Base-by-base conservation (phyloP, 1,140 invertebrate genomes). In the Drosophila chauvacae region DNA sequence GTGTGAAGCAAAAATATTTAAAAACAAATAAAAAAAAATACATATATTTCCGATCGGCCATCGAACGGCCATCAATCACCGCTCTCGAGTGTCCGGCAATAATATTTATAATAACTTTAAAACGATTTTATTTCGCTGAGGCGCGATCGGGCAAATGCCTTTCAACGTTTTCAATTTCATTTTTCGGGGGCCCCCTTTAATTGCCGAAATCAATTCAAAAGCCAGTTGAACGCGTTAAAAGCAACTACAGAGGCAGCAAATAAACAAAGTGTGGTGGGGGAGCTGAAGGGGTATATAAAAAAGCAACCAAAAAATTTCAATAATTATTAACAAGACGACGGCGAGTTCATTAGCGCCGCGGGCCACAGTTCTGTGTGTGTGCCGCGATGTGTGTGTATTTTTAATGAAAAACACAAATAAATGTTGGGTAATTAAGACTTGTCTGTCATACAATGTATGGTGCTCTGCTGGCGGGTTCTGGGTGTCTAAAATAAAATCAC, bases 141-240 rank as follows among this genome's bases (percentile, higher is more conserved):
- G 20, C 45, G 42, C 60, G 59, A 23, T 14, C 28, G 42, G n/a
- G 26, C 66, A 55, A 74, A 68, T 84, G 75, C 78, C 68, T 77
- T 86, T 81, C 69, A 85, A 68, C 75, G 85, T 88, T 84, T 88
- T 88, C 84, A 84, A 88, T 88, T 88, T 83, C 84, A 84, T 88
- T 48, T 47, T 88, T 39, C 51, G 82, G 86, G 60, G 73, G 81
- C 60, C 53, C 53, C 53, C 70, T 87, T 87, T 87, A 87, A 87
- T 87, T 87, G 84, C 84, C 84, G 80, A 87, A 87, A 87, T 87
- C 84, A 87, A 87, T 88, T 87, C 84, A 87, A 87, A 88, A 77
- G 84, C 84, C 76, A 83, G 84, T 80, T 77, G 84, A 87, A 83
- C 83, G 83, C 84, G 83, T 88, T 83, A 87, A 87, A 87, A 88